Conservation (phyloP, 2,113 vertebrate genomes). For the Takifugu flavidus region DNA sequence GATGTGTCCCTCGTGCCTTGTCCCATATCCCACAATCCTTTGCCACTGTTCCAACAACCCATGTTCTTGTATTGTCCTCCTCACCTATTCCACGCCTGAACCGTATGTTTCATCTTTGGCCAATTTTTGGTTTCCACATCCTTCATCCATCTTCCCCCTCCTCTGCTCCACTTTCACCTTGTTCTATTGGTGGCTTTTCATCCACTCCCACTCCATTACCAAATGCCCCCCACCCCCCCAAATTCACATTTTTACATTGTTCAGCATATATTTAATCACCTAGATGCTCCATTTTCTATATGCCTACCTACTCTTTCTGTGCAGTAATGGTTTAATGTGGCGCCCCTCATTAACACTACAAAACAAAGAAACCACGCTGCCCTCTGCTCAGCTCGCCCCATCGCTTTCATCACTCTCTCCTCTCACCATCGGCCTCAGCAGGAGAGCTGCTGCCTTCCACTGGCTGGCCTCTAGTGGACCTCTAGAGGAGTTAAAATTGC, state of each 20-base stretch:
- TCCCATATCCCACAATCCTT: conserved; percentile 70
- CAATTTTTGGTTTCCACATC: conserved; percentile 21
- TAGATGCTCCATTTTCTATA: background rate
- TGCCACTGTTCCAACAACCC: conserved; percentile 57
- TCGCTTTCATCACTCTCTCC: conserved; percentile 19
- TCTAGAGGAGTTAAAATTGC: conserved; percentile 26
- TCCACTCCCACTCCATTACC: background rate
- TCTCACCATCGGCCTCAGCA: conserved; percentile 27
- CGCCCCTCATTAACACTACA: conserved; percentile 43
- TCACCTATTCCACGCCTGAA: conserved; percentile 54
- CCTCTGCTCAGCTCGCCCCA: conserved; percentile 18
- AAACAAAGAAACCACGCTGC: conserved; percentile 21
- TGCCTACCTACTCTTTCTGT: background rate
- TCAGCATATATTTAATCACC: background rate
- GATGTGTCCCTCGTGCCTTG: conserved; percentile 57
- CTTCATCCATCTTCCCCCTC: background rate
- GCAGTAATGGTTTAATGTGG: conserved; percentile 12
- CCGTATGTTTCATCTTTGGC: conserved; percentile 39
- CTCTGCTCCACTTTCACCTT: conserved; percentile 9
- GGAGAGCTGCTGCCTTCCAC: conserved; percentile 23
- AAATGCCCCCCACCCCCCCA: background rate
- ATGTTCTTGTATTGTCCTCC: conserved; percentile 53
- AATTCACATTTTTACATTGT: background rate
- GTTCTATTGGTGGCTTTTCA: background rate
- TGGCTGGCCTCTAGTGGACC: conserved; percentile 32